Evolutionary conservation across 2,113 vertebrate species (phyloP).

Genomic region (Epinephelus fuscoguttatus): DNA sequence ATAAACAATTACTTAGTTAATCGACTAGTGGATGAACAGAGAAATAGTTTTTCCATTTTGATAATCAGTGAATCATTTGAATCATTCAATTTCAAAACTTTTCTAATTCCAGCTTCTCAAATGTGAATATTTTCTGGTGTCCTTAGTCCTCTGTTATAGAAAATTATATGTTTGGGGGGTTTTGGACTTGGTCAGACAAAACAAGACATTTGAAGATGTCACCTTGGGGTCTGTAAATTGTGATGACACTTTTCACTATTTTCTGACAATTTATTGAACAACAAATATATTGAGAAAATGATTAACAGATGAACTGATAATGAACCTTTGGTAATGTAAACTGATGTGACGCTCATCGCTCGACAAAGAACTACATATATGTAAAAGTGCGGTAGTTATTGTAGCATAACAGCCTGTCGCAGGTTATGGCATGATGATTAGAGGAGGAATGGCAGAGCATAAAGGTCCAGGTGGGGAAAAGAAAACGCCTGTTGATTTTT

Average conservation of each 20-base stretch:
- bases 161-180: not conserved
- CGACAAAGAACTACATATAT: no score
- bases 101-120: not conserved
- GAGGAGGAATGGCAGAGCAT: no score
- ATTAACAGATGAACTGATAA: not conserved
- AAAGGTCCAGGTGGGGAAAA: no score
- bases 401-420: no score
- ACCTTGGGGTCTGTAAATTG: not conserved
- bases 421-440: no score
- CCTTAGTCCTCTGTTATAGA: no score
- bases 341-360: no score
- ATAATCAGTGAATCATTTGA: not conserved
- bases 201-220: not conserved
- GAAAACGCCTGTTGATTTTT: no score
- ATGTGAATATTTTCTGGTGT: not conserved
- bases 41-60: not conserved
- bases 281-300: not conserved
- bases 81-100: not conserved
- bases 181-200: not conserved
- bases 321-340: no score
- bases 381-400: no score
- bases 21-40: not conserved
- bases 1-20: not conserved
- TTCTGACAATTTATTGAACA: not conserved
- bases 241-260: not conserved